phyloP scores from a whole-genome alignment of 2,888 invertebrate species.

The Parelbella ahira region DNA sequence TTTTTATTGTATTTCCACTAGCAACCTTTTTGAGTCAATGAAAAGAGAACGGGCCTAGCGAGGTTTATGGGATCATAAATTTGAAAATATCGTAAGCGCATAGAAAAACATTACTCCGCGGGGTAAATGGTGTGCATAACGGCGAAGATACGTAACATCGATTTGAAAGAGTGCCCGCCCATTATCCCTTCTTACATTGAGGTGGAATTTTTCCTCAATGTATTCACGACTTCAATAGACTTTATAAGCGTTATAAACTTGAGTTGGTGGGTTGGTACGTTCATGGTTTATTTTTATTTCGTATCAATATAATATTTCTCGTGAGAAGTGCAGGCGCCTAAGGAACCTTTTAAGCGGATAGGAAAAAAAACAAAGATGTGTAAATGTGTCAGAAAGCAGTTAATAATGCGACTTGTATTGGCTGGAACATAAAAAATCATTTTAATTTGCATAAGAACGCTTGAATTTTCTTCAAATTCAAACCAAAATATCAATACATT shows the following conservation, averaged over 20 bases:
- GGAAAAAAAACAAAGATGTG: too few species aligned
- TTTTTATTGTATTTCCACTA: conserved; percentile 31
- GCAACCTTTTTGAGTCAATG: conserved; percentile 35
- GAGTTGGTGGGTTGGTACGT: neutral
- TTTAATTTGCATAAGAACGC: too few species aligned
- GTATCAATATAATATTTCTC: too few species aligned
- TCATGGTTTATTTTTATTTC: too few species aligned
- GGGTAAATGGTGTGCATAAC: conserved; percentile 39
- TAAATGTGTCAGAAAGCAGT: too few species aligned
- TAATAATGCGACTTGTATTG: too few species aligned
- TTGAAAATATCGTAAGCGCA: conserved; percentile 40
- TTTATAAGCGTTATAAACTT: conserved; percentile 4
- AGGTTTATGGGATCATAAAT: conserved; percentile 41
- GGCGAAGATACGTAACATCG: conserved; percentile 29
- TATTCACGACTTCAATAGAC: conserved; percentile 20
- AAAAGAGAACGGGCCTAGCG: conserved; percentile 32
- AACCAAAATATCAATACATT: too few species aligned
- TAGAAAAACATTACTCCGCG: conserved; percentile 39
- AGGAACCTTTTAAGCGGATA: too few species aligned
- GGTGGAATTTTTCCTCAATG: conserved; percentile 15
- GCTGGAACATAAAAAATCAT: too few species aligned
- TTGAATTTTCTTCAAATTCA: too few species aligned
- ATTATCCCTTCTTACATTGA: conserved; percentile 24
- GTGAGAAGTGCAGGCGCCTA: too few species aligned
- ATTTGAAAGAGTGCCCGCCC: conserved; percentile 24